phyloP scores from a whole-genome alignment of 2,113 vertebrate genomes.

The Pluvialis apricaria region DNA sequence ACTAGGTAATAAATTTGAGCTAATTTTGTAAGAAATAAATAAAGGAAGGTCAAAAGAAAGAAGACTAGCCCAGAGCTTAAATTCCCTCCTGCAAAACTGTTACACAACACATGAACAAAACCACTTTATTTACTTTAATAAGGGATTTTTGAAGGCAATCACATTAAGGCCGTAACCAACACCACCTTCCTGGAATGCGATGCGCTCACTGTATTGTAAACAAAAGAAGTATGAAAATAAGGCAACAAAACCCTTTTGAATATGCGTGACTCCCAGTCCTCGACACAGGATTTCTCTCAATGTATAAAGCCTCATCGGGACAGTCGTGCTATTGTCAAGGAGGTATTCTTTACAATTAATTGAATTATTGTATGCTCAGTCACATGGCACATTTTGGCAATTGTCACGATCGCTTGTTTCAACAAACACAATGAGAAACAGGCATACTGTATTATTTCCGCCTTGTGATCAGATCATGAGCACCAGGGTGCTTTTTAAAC shows the following conservation, averaged over 20 bases:
- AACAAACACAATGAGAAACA: neutral
- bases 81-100: neutral
- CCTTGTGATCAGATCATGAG: neutral
- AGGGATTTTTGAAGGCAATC: slow-evolving; percentile 81
- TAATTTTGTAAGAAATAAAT: neutral
- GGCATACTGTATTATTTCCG: neutral
- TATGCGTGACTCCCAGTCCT: neutral
- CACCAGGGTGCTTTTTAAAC: neutral
- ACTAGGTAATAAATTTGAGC: neutral
- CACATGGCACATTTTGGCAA: neutral
- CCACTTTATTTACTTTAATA: neutral
- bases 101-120: neutral
- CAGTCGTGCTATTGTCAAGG: neutral
- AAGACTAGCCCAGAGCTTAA: neutral
- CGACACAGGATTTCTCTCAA: neutral
- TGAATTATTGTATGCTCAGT: neutral
- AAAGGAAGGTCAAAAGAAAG: neutral
- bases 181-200: slow-evolving; percentile 74
- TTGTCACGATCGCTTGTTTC: neutral
- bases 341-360: neutral
- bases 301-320: neutral
- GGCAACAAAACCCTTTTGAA: neutral
- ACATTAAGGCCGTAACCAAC: slow-evolving; percentile 71
- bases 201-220: slow-evolving; percentile 79
- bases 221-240: neutral